Percentiles rank a stretch among this genome's conserved stretches.
Evolutionary conservation across 2,888 invertebrate genomes (phyloP).

Genomic region (Petrophora chlorosata): DNA sequence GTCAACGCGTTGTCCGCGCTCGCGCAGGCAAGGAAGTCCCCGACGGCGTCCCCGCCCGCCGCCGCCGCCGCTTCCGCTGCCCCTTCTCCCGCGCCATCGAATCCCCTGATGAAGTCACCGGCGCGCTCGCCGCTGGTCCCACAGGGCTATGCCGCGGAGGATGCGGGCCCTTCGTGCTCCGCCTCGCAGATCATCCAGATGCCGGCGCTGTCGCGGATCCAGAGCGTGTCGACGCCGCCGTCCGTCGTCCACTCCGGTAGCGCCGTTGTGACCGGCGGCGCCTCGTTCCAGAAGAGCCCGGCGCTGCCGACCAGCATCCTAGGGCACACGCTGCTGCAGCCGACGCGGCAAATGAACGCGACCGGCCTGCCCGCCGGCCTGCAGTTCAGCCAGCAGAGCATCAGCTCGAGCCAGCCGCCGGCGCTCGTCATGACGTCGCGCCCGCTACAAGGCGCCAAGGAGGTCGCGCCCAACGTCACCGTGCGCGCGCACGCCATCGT

Average conservation of each 20-base stretch:
- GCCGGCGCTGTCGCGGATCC: constrained; percentile 79
- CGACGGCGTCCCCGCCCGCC: constrained; percentile 73
- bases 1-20: constrained; percentile 69
- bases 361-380: constrained; percentile 62
- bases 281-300: constrained; percentile 67
- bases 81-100: constrained; percentile 68
- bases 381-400: constrained; percentile 71
- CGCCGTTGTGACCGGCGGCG: constrained; percentile 68
- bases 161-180: constrained; percentile 54
- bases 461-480: constrained; percentile 73
- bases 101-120: constrained; percentile 71
- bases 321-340: constrained; percentile 76
- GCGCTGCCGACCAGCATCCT: constrained; percentile 74
- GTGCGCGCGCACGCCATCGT: constrained; percentile 75
- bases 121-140: constrained; percentile 69
- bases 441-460: constrained; percentile 68
- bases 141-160: constrained; percentile 61
- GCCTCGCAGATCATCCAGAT: constrained; percentile 78
- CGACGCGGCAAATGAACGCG: constrained; percentile 68
- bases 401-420: constrained; percentile 79
- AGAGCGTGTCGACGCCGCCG: constrained; percentile 56
- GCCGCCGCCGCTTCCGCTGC: constrained; percentile 69
- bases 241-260: constrained; percentile 70
- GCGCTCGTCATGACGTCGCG: constrained; percentile 79
- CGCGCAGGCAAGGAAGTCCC: constrained; percentile 72